A percentile compares a stretch with the other conserved stretches of the same genome.
phyloP scores from a whole-genome alignment of 2,797 vertebrate genomes.

The Leucoraja ocellata region DNA sequence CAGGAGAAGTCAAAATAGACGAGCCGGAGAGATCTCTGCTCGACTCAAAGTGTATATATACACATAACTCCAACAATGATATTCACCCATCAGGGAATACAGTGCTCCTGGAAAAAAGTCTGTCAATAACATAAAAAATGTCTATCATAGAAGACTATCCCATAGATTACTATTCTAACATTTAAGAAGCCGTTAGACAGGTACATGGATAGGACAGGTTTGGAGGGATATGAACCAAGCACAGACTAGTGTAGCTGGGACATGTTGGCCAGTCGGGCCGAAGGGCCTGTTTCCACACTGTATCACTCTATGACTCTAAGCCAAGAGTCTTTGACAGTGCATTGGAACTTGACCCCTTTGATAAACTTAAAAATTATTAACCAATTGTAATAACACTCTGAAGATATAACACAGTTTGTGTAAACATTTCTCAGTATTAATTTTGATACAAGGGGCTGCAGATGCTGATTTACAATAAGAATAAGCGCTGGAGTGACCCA shows the following conservation, averaged over 20 bases:
- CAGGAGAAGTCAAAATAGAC: background rate
- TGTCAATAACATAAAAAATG: background rate
- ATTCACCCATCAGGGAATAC: background rate
- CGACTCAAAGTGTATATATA: background rate
- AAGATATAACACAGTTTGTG: background rate
- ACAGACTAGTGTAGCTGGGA: too few relatives aligned
- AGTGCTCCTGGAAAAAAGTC: background rate
- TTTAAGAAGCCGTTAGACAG: too few relatives aligned
- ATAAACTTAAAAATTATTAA: background rate
- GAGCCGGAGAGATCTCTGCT: background rate
- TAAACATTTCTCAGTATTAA: background rate
- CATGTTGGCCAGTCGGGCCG: too few relatives aligned
- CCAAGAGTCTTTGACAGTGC: background rate
- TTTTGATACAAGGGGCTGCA: too few relatives aligned
- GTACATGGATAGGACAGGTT: background rate
- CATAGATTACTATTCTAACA: too few relatives aligned
- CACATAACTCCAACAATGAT: background rate
- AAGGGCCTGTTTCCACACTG: too few relatives aligned
- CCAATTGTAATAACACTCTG: background rate
- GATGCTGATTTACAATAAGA: too few relatives aligned
- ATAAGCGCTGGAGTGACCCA: too few relatives aligned
- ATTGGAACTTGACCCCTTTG: background rate
- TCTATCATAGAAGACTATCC: background rate
- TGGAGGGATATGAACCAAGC: too few relatives aligned
- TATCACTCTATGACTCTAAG: background rate